These are phyloP conservation scores for Phengaris alcon DNA, from an alignment of 2,888 invertebrate species.

Conservation along the genomic window DNA sequence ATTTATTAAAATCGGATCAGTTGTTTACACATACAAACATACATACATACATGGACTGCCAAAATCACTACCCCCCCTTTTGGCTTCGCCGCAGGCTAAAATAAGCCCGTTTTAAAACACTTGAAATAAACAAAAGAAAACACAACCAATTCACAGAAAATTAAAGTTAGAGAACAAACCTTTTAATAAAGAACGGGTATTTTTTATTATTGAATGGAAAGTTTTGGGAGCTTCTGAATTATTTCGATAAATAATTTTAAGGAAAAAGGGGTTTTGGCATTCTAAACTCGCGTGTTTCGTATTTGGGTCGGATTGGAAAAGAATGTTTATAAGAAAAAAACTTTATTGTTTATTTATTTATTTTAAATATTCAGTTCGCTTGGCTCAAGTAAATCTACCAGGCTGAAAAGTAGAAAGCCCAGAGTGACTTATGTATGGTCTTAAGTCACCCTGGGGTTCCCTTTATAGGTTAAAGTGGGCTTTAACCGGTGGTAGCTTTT, in stretches of 20 bases:
- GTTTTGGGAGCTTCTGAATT: neutral
- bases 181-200: neutral
- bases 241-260: conserved; percentile 7
- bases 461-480: no score
- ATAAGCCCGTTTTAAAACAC: neutral
- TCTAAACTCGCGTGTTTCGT: neutral
- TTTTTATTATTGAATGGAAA: conserved; percentile 16
- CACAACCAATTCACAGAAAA: conserved; percentile 12
- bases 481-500: no score
- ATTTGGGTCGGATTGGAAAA: neutral
- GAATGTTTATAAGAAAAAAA: neutral
- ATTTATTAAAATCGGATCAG: no score
- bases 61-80: no score
- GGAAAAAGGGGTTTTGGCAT: neutral
- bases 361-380: neutral
- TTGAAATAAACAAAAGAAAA: neutral
- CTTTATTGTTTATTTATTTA: neutral
- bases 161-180: neutral
- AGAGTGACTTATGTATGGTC: no score
- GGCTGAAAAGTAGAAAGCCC: no score
- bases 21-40: no score
- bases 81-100: no score
- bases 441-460: no score
- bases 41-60: no score
- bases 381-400: neutral